phyloP scores from a whole-genome alignment of 2,888 invertebrate genomes.

The Nymphalis urticae region DNA sequence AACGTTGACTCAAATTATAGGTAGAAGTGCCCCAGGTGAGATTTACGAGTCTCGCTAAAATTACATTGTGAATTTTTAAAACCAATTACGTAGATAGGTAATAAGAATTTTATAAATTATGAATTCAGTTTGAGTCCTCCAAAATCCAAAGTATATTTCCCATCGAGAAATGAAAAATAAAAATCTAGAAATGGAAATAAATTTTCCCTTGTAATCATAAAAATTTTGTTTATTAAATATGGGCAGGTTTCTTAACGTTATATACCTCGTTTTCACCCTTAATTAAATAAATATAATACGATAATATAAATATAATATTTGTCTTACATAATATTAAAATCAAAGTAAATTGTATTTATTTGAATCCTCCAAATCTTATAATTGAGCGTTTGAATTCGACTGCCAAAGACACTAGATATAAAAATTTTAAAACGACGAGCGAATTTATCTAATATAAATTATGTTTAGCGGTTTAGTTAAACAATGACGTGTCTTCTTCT shows the following conservation, averaged over 20 bases:
- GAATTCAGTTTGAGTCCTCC: not conserved
- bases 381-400: too few relatives aligned
- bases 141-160: not conserved
- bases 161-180: not conserved
- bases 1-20: conserved; percentile 35
- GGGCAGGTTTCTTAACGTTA: too few relatives aligned
- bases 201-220: not conserved
- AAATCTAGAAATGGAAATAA: not conserved
- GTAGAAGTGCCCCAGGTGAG: conserved; percentile 40
- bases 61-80: conserved; percentile 44
- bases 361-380: too few relatives aligned
- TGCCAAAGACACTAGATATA: too few relatives aligned
- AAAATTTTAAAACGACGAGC: too few relatives aligned
- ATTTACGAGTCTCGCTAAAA: conserved; percentile 40
- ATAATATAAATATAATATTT: not conserved
- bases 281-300: not conserved
- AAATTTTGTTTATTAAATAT: too few relatives aligned
- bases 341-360: too few relatives aligned
- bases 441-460: too few relatives aligned
- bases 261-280: not conserved
- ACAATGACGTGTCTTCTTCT: too few relatives aligned
- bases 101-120: conserved; percentile 16
- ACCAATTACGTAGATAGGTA: conserved; percentile 26
- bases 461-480: too few relatives aligned
- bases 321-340: too few relatives aligned